Evolutionary conservation across 2,888 invertebrate species (phyloP).

Genomic region (Archips xylosteana): DNA sequence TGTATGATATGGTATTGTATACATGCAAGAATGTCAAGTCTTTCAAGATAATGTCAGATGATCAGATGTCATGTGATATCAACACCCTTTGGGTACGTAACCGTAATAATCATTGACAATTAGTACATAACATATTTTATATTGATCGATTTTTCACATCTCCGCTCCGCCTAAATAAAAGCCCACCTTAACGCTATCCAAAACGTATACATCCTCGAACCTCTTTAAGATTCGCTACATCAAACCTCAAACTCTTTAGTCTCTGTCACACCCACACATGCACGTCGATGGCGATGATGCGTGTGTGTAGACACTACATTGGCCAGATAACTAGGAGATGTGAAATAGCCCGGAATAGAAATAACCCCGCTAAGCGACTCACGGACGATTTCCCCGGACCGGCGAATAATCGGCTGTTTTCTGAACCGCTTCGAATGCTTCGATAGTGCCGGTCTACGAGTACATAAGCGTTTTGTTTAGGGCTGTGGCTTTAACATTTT

Average conservation of each 20-base stretch:
- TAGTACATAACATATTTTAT: too few relatives aligned
- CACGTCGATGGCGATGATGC: too few relatives aligned
- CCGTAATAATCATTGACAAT: too few relatives aligned
- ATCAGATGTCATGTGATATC: too few relatives aligned
- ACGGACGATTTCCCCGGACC: conserved; percentile 56
- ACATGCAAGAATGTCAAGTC: too few relatives aligned
- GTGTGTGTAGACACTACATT: background rate
- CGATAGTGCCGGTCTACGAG: conserved; percentile 7
- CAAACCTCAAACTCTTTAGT: background rate
- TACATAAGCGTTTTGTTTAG: background rate
- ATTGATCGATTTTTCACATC: too few relatives aligned
- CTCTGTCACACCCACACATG: background rate
- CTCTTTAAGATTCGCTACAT: background rate
- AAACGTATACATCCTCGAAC: background rate
- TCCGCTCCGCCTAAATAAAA: too few relatives aligned
- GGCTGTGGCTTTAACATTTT: too few relatives aligned
- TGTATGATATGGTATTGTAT: too few relatives aligned
- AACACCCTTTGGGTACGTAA: too few relatives aligned
- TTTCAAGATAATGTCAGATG: too few relatives aligned
- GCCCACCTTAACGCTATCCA: background rate
- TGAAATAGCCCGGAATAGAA: conserved; percentile 62
- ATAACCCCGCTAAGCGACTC: conserved; percentile 61
- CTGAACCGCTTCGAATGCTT: conserved; percentile 13
- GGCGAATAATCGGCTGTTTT: conserved; percentile 22
- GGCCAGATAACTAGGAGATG: conserved; percentile 48